A percentile compares a stretch with the other conserved stretches of the same genome.
These are phyloP conservation scores for Oplegnathus fasciatus DNA, from an alignment of 2,113 vertebrate genomes.

Conservation along the genomic window DNA sequence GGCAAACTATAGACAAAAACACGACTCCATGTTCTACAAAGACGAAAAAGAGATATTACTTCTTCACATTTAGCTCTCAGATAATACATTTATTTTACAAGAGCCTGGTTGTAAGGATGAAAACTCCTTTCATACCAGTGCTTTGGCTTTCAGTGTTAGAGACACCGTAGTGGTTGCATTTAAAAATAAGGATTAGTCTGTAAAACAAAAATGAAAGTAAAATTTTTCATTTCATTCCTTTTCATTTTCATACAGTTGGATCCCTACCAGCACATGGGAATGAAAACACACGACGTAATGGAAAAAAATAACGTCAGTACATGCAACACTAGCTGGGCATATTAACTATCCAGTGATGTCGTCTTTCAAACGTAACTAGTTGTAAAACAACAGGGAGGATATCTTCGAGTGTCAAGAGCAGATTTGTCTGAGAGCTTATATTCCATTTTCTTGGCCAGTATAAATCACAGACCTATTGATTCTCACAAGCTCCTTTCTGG, in stretches of 20 bases:
- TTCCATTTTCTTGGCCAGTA: constrained; percentile 45
- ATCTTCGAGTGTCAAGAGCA: constrained; percentile 9
- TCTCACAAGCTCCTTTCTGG: constrained; percentile 55
- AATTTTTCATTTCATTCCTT: not conserved
- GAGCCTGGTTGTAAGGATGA: not conserved
- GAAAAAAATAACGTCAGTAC: not conserved
- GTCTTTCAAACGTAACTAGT: constrained; percentile 12
- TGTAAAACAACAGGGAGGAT: constrained; percentile 45
- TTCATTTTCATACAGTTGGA: not conserved
- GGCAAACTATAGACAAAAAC: not conserved
- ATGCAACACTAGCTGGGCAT: constrained; percentile 22
- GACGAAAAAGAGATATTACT: not conserved
- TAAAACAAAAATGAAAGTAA: constrained; percentile 19
- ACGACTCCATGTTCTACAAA: not conserved
- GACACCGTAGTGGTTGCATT: not conserved
- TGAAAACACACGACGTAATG: constrained; percentile 1
- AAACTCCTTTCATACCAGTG: not conserved
- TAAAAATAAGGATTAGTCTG: not conserved
- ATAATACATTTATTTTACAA: not conserved
- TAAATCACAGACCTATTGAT: constrained; percentile 55
- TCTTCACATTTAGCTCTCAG: not conserved
- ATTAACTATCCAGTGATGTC: constrained; percentile 30
- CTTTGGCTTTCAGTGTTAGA: not conserved
- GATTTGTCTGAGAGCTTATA: constrained; percentile 32
- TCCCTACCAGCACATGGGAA: constrained; percentile 13